Evolutionary conservation across 1,140 invertebrate species (phyloP), one percentile per base, ranked within the genome.

Genomic region (Myzus persicae): DNA sequence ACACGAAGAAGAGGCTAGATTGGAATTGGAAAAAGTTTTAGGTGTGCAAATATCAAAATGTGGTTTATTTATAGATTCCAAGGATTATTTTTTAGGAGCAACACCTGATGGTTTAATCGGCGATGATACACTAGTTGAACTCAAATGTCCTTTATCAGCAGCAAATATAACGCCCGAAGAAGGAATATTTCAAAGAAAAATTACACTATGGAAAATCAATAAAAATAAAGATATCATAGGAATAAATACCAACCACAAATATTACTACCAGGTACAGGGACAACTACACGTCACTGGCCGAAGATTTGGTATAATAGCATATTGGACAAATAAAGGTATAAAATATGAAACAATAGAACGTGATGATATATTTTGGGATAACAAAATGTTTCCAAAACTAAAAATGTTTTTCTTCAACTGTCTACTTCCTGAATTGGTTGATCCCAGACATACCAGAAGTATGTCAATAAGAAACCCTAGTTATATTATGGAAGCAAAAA

Each of bases 201-300:
- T 42, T 92, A 40, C 67, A 76, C 14, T 42, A 36, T 54, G 67
- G 67, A 92, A 51, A 38, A 54, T 48, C n/a, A 44, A 51, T 38
- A 31, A 51, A 46, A 51, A 46, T 38, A 90, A 90, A 38, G 46
- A 51, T n/a, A 90, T 90, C 5, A 46, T 90, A 36, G 48, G 24
- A 51, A 59, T 91, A 40, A 91, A 91, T 54, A 91, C 36, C 9
- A 40, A 54, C 38, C 91, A 93, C n/a, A 38, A 31, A 67, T 93
- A 84, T 82, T 93, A 93, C 42, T 26, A 38, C 67, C 91, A 84
- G 31, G 48, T 93, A 20, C 91, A 93, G 82, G 91, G 76, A n/a
- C 91, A 93, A 76, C 26, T 93, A 31, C 59, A 84, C n/a, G 42
- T 93, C 8, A 93, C 91, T 59, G 54, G 54, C 18, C n/a, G 91